Percentiles rank a stretch among this genome's conserved stretches.
Conservation (phyloP, 2,113 vertebrate species). For the Phocoena phocoena region DNA sequence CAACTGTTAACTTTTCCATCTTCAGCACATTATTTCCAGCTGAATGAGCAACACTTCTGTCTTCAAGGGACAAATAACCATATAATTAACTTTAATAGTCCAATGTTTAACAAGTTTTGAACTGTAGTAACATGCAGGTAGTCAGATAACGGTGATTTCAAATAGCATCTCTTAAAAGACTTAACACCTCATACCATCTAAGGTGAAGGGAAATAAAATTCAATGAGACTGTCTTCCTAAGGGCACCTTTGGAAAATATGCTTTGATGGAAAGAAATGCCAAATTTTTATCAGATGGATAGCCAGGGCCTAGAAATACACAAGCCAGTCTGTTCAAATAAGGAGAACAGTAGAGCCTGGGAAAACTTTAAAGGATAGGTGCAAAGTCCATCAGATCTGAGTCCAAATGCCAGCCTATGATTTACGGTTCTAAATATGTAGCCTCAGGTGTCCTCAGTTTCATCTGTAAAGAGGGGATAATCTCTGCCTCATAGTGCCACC, state of each 20-base stretch:
- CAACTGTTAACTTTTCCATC: slow-evolving; percentile 29
- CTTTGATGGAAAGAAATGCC: not conserved
- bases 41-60: not conserved
- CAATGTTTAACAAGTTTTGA: not conserved
- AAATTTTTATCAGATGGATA: not conserved
- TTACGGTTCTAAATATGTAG: not conserved
- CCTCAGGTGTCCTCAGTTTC: not conserved
- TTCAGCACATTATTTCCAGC: slow-evolving; percentile 25
- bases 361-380: not conserved
- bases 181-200: not conserved
- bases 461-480: not conserved
- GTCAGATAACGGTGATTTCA: not conserved
- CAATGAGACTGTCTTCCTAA: not conserved
- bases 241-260: not conserved
- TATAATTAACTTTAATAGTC: not conserved
- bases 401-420: not conserved
- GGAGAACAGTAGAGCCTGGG: not conserved
- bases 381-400: not conserved
- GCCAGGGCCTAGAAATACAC: not conserved
- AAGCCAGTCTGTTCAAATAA: not conserved
- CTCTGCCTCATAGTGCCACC: too few species aligned
- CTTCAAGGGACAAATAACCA: slow-evolving; percentile 4
- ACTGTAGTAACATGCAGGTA: not conserved
- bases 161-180: not conserved
- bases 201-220: not conserved